phyloP scores from a whole-genome alignment of 2,888 invertebrate genomes.

The Diarsia dahlii region DNA sequence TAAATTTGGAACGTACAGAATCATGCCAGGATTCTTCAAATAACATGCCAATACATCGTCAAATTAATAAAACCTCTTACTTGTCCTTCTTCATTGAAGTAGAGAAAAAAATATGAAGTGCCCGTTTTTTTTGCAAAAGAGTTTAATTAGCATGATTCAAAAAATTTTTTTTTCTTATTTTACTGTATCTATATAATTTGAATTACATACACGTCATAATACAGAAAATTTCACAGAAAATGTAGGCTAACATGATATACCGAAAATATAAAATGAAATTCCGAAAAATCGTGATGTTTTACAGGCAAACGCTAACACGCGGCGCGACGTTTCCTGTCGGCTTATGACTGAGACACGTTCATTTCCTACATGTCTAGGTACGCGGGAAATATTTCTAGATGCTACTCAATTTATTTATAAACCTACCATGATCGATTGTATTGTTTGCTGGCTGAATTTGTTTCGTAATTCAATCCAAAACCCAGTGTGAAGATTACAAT shows the following conservation, averaged over 20 bases:
- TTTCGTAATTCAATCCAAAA: neutral
- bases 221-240: neutral
- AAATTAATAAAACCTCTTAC: no score
- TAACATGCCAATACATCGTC: no score
- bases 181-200: no score
- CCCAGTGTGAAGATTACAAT: neutral
- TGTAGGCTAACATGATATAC: neutral
- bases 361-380: constrained; percentile 49
- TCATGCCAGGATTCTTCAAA: no score
- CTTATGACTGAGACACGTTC: constrained; percentile 48
- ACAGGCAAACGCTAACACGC: constrained; percentile 10
- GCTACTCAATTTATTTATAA: constrained; percentile 1
- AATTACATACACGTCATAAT: neutral
- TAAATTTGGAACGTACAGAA: no score
- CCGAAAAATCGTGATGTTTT: constrained; percentile 4
- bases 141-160: no score
- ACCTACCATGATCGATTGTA: neutral
- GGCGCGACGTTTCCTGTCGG: constrained; percentile 14
- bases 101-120: no score
- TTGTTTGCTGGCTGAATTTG: neutral
- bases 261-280: neutral
- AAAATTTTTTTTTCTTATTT: no score
- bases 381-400: constrained; percentile 15
- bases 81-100: no score
- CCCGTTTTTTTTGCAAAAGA: no score